Percentiles rank a stretch among this genome's conserved stretches.
Evolutionary conservation across 1,140 invertebrate species (phyloP).

Genomic region (Gonioctena quinquepunctata): DNA sequence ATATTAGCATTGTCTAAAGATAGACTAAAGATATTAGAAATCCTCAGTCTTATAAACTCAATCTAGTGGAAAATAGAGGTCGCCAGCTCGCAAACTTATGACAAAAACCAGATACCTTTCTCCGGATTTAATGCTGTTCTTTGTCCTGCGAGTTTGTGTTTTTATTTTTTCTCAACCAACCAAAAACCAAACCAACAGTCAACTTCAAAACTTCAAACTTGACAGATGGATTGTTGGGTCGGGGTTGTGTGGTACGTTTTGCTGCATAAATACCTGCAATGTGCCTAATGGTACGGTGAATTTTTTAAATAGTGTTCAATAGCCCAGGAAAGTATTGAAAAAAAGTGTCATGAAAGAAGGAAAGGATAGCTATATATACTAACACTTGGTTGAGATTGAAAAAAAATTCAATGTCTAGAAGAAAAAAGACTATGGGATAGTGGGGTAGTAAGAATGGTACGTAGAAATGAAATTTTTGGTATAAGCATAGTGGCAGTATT

Average conservation of each 20-base stretch:
- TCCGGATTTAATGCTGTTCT: no score
- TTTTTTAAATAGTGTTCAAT: background rate
- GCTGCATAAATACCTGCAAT: background rate
- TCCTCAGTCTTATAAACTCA: no score
- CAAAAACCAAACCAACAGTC: background rate
- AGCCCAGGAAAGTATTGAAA: background rate
- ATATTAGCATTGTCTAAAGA: no score
- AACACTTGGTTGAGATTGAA: background rate
- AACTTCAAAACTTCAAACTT: background rate
- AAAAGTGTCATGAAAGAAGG: no score
- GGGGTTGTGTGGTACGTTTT: background rate
- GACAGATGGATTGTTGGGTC: background rate
- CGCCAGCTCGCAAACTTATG: no score
- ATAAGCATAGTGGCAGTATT: slow-evolving; percentile 24
- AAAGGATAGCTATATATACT: background rate
- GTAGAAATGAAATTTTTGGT: slow-evolving; percentile 32
- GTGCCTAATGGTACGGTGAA: background rate
- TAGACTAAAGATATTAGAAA: no score
- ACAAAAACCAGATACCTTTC: no score
- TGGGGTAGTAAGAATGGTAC: slow-evolving; percentile 21
- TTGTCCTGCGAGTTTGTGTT: no score
- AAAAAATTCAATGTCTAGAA: background rate
- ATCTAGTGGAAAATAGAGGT: no score
- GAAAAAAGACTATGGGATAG: background rate
- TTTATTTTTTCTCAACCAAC: no score